These are phyloP conservation scores for Cataglyphis hispanica DNA, from an alignment of 1,140 invertebrate species.

Conservation along the genomic window DNA sequence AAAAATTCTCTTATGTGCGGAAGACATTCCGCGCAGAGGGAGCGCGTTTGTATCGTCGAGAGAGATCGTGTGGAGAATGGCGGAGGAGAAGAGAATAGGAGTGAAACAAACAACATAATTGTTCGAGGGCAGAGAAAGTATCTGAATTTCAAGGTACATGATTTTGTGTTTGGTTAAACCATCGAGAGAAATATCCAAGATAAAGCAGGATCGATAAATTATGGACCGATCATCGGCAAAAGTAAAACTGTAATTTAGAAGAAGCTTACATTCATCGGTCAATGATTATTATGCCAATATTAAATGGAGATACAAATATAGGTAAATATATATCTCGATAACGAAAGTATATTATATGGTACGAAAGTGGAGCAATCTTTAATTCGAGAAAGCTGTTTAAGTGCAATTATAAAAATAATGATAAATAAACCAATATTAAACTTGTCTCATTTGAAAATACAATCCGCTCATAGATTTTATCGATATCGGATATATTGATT, in stretches of 20 bases:
- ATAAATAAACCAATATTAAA: neutral
- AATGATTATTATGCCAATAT: neutral
- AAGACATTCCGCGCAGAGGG: neutral
- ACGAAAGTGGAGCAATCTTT: neutral
- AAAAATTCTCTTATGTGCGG: neutral
- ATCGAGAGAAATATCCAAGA: neutral
- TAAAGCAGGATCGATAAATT: slow-evolving; percentile 1
- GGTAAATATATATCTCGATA: neutral
- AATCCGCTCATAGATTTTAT: neutral
- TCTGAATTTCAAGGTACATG: slow-evolving; percentile 40
- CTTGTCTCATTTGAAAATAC: slow-evolving; percentile 7
- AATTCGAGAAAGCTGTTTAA: neutral
- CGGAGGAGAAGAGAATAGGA: slow-evolving; percentile 63
- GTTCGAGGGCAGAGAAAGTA: slow-evolving; percentile 73
- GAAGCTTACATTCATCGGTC: neutral
- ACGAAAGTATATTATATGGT: slow-evolving; percentile 10
- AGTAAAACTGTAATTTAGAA: neutral
- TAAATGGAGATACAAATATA: neutral
- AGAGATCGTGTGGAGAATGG: neutral
- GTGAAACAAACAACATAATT: slow-evolving; percentile 69
- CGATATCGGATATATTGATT: slow-evolving; percentile 15
- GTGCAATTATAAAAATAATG: neutral
- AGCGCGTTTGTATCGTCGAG: neutral
- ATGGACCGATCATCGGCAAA: neutral
- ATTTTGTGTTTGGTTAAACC: slow-evolving; percentile 6